These are phyloP conservation scores for Sisor rabdophorus DNA, from an alignment of 2,113 vertebrate genomes.

Conservation along the genomic window DNA sequence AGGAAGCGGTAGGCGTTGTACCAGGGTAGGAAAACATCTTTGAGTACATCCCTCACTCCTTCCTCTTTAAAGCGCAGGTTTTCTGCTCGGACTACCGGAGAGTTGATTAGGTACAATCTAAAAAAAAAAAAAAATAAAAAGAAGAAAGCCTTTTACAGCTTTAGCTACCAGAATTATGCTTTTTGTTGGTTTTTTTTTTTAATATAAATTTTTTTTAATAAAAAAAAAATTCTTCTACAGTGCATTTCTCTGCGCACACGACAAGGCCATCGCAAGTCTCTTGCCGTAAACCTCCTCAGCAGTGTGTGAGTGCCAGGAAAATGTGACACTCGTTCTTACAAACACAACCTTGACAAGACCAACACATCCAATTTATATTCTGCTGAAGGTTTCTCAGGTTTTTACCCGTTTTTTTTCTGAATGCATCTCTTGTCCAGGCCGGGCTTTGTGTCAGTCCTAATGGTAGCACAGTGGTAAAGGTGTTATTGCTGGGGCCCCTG, in stretches of 20 bases:
- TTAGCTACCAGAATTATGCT: not conserved
- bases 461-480: no score
- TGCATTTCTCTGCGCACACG: not conserved
- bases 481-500: no score
- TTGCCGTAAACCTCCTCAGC: no score
- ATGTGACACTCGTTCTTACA: no score
- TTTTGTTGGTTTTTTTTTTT: not conserved
- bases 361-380: no score
- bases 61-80: conserved; percentile 97
- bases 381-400: no score
- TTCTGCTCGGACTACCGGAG: conserved; percentile 92
- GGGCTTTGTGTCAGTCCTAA: no score
- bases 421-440: no score
- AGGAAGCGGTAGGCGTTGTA: conserved; percentile 97
- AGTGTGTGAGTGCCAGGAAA: no score
- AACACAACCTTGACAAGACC: no score
- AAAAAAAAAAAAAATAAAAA: conserved; percentile 20
- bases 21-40: conserved; percentile 98
- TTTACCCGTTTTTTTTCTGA: no score
- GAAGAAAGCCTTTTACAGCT: not conserved
- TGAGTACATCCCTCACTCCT: conserved; percentile 88
- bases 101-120: conserved; percentile 96
- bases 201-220: not conserved
- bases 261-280: no score
- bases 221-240: not conserved